A percentile compares a stretch with the other conserved stretches of the same genome.
Evolutionary conservation across 2,888 invertebrate species (phyloP).

Genomic region (Sympetrum striolatum): DNA sequence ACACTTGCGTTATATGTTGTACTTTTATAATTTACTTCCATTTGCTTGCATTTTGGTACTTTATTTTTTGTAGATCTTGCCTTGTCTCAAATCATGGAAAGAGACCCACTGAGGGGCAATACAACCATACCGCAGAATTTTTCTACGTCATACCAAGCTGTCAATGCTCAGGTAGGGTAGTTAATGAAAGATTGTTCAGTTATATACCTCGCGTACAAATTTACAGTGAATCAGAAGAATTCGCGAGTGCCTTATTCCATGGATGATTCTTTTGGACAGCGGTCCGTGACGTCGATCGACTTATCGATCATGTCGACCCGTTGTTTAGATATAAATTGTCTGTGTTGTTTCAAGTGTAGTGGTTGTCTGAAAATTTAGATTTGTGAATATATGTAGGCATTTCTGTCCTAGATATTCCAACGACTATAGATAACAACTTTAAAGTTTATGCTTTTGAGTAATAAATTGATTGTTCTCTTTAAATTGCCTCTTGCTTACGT

Average conservation of each 20-base stretch:
- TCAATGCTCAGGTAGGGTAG: slow-evolving; percentile 68
- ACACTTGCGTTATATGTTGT: background rate
- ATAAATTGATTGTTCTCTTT: no score
- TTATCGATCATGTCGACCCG: slow-evolving; percentile 35
- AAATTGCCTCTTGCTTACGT: no score
- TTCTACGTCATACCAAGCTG: slow-evolving; percentile 68
- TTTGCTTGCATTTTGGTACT: slow-evolving; percentile 2
- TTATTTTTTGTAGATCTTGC: slow-evolving; percentile 17
- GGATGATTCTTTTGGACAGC: background rate
- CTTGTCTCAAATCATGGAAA: slow-evolving; percentile 66
- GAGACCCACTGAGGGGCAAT: slow-evolving; percentile 72
- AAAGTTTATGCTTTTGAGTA: no score
- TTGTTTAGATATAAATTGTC: background rate
- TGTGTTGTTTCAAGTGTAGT: no score
- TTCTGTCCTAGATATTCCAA: no score
- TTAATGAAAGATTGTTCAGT: slow-evolving; percentile 42
- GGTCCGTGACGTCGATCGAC: background rate
- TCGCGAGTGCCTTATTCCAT: background rate
- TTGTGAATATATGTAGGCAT: no score
- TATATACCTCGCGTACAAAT: background rate
- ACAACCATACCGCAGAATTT: slow-evolving; percentile 61
- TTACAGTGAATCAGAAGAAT: background rate
- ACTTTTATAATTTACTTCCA: background rate
- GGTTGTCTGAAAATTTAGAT: no score
- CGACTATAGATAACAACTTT: no score